Evolutionary conservation across 1,140 invertebrate genomes (phyloP).

Genomic region (Ridgeia piscesae): DNA sequence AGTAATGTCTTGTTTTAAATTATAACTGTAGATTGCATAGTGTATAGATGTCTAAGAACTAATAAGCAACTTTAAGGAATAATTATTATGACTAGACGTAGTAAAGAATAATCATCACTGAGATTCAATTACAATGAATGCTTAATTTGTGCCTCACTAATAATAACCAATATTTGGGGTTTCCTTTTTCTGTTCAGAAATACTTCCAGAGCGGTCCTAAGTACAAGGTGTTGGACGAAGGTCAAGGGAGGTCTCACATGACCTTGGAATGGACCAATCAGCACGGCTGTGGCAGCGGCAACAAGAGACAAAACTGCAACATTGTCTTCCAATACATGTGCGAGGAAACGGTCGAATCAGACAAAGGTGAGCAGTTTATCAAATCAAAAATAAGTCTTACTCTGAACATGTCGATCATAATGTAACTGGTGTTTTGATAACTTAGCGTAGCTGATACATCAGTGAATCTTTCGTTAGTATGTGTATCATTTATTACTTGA

Average conservation of each 20-base stretch:
- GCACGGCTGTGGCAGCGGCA: conserved; percentile 53
- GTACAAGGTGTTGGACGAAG: conserved; percentile 16
- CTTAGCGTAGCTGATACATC: no score
- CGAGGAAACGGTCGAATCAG: conserved; percentile 36
- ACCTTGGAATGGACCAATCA: conserved; percentile 57
- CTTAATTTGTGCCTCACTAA: not conserved
- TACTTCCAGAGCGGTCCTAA: conserved; percentile 55
- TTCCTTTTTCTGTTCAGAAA: conserved; percentile 42
- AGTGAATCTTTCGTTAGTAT: no score
- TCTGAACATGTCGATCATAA: not conserved
- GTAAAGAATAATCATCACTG: no score
- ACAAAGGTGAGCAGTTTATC: conserved; percentile 32
- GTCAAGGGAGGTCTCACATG: conserved; percentile 40
- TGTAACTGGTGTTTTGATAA: no score
- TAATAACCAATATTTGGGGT: not conserved
- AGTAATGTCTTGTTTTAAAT: no score
- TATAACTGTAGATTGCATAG: no score
- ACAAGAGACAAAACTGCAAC: conserved; percentile 54
- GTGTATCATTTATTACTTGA: no score
- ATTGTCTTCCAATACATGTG: conserved; percentile 57
- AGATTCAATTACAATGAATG: not conserved
- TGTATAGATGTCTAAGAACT: no score
- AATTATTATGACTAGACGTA: no score
- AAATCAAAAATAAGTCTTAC: not conserved
- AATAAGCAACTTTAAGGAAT: no score